These are phyloP conservation scores for Coelinius sp. DNA, from an alignment of 2,888 invertebrate species.

Conservation along the genomic window DNA sequence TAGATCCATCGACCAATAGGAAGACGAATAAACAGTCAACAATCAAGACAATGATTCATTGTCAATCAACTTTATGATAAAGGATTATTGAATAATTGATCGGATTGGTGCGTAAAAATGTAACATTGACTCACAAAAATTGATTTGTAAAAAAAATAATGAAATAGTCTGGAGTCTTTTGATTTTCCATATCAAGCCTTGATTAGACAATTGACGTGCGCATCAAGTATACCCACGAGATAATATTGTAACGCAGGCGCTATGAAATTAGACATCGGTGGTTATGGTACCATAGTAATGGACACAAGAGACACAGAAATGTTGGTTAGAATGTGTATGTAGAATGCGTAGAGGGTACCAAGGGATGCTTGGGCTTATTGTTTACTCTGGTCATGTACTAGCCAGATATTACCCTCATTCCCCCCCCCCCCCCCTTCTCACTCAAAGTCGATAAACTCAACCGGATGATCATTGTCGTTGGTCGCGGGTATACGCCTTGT, in stretches of 20 bases:
- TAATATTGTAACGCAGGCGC: slow-evolving; percentile 24
- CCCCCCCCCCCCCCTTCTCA: neutral
- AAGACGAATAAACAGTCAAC: too few relatives aligned
- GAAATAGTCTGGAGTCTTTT: neutral
- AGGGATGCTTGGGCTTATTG: slow-evolving; percentile 28
- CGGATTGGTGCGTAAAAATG: too few relatives aligned
- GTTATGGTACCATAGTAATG: slow-evolving; percentile 34
- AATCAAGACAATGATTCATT: too few relatives aligned
- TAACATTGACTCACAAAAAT: too few relatives aligned
- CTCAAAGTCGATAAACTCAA: slow-evolving; percentile 41
- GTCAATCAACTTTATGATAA: too few relatives aligned
- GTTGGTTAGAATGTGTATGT: slow-evolving; percentile 2
- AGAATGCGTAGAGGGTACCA: neutral
- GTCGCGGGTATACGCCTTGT: slow-evolving; percentile 20
- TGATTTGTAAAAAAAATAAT: too few relatives aligned
- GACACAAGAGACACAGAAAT: slow-evolving; percentile 34
- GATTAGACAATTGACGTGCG: slow-evolving; percentile 35
- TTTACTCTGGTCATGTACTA: slow-evolving; percentile 39
- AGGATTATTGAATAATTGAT: too few relatives aligned
- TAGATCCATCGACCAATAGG: too few relatives aligned
- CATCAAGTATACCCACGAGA: slow-evolving; percentile 34
- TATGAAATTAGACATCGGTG: slow-evolving; percentile 38
- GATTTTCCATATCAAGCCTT: too few relatives aligned
- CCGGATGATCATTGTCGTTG: slow-evolving; percentile 41
- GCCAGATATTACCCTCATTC: slow-evolving; percentile 37